These are phyloP conservation scores for Tachina grossa DNA, from an alignment of 2,888 invertebrate species.

Conservation along the genomic window DNA sequence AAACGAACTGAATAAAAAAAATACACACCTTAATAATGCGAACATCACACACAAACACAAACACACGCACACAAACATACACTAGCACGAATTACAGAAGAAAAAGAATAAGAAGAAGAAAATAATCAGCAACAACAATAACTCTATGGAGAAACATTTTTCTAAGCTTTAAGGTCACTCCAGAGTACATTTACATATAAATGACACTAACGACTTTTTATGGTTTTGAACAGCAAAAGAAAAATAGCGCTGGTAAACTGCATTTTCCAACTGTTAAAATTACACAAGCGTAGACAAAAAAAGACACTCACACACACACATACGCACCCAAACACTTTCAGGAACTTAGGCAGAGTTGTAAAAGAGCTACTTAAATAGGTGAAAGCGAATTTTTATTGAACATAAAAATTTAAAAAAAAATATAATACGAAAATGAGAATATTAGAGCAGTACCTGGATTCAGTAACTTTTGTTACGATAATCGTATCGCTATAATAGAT, in stretches of 20 bases:
- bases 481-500: too few species aligned
- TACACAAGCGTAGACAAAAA: background rate
- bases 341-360: conserved; percentile 19
- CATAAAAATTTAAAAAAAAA: too few species aligned
- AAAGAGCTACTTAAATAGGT: conserved; percentile 9
- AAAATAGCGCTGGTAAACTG: conserved; percentile 56
- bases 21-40: conserved; percentile 64
- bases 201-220: conserved; percentile 68
- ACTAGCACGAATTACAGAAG: background rate
- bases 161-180: conserved; percentile 70
- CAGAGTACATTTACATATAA: conserved; percentile 70
- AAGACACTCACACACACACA: conserved; percentile 10
- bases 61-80: conserved; percentile 11
- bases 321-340: background rate
- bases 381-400: too few species aligned
- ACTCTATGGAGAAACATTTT: conserved; percentile 41
- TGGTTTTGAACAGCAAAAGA: conserved; percentile 43
- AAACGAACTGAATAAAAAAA: conserved; percentile 25
- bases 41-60: conserved; percentile 18
- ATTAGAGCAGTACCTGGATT: too few species aligned
- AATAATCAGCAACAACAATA: conserved; percentile 21
- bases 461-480: too few species aligned
- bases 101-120: background rate
- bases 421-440: too few species aligned
- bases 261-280: conserved; percentile 49